These are phyloP conservation scores for Scarus forsteni DNA, from an alignment of 2,797 vertebrate species.

Conservation along the genomic window DNA sequence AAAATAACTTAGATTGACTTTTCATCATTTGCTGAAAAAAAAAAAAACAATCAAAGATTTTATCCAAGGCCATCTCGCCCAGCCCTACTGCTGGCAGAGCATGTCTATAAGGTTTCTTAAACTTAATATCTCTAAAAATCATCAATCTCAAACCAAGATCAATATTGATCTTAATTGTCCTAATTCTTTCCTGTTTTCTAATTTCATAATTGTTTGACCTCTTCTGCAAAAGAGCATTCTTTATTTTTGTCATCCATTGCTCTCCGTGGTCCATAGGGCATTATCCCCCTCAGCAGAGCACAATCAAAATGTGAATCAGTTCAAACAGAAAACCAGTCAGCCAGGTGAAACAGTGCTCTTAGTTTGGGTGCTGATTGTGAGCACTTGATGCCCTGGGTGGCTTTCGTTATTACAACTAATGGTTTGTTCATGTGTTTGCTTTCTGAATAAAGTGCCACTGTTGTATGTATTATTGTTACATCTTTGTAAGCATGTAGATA, in stretches of 20 bases:
- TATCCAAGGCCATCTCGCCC: too few relatives aligned
- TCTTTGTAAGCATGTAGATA: conserved; percentile 44
- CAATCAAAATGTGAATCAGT: conserved; percentile 24
- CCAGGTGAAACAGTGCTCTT: conserved; percentile 46
- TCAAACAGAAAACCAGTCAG: conserved; percentile 42
- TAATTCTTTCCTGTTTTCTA: background rate
- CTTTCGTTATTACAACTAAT: conserved; percentile 57
- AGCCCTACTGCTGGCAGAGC: too few relatives aligned
- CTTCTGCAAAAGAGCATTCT: conserved; percentile 2
- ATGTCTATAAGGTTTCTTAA: background rate
- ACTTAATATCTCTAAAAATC: background rate
- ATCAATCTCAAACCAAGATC: conserved; percentile 5
- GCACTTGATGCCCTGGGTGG: conserved; percentile 51
- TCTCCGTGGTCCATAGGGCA: conserved; percentile 32
- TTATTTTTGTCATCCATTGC: conserved; percentile 10
- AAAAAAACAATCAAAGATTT: too few relatives aligned
- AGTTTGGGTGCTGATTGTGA: conserved; percentile 45
- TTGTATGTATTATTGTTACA: conserved; percentile 49
- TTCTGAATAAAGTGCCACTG: conserved; percentile 42
- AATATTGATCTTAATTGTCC: background rate
- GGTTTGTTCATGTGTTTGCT: conserved; percentile 60
- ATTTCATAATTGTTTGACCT: background rate
- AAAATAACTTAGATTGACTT: too few relatives aligned
- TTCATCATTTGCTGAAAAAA: too few relatives aligned
- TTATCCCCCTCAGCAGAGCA: conserved; percentile 29